Conservation (phyloP, 2,888 invertebrate genomes). For the Eristalis arbustorum region DNA sequence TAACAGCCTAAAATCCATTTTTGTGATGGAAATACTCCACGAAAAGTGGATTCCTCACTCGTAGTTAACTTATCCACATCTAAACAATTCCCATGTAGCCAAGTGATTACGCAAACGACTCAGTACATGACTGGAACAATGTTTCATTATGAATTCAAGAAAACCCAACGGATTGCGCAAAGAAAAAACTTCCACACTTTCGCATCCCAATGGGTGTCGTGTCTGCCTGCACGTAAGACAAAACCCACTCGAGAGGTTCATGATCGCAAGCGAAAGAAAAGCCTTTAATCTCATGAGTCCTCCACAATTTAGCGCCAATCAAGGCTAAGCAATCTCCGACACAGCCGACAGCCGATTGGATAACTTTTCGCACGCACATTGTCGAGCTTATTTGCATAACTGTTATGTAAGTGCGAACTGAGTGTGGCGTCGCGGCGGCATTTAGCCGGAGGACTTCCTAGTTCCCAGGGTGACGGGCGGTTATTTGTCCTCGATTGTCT, state of each 20-base stretch:
- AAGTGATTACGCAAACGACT: background rate
- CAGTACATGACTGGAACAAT: background rate
- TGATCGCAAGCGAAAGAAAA: constrained; percentile 4
- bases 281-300: constrained; percentile 5
- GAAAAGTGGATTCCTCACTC: background rate
- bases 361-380: constrained; percentile 66
- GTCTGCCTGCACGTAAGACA: background rate
- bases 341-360: constrained; percentile 54
- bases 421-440: background rate
- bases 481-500: constrained; percentile 36
- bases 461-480: constrained; percentile 21
- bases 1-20: background rate
- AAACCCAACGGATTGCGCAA: background rate
- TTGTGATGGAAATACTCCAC: background rate
- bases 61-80: background rate
- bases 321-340: constrained; percentile 42
- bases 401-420: constrained; percentile 49
- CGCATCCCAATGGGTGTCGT: background rate
- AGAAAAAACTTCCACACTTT: background rate
- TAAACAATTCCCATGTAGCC: background rate
- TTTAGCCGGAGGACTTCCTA: constrained; percentile 53
- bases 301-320: constrained; percentile 26
- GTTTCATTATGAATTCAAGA: background rate
- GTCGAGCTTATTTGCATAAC: constrained; percentile 51
- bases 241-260: background rate